phyloP scores from a whole-genome alignment of 2,113 vertebrate species.

The Macrotus californicus region DNA sequence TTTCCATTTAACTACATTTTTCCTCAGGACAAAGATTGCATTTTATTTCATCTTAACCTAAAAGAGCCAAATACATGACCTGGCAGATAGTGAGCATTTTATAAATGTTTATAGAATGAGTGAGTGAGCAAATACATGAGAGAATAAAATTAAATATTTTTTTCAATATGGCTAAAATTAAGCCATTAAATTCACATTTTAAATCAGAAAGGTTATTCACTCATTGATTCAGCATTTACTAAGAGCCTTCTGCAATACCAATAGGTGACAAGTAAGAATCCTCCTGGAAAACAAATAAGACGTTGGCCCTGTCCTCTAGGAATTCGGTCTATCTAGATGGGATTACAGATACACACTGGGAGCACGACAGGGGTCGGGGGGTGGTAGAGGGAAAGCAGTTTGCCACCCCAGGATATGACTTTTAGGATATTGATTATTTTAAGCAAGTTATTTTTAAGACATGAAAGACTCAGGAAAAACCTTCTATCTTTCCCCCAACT shows the following conservation, averaged over 20 bases:
- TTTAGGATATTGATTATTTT: background rate
- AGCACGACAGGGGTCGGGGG: no score
- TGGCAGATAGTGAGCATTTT: background rate
- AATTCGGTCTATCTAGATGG: background rate
- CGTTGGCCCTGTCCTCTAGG: background rate
- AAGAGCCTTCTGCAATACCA: background rate
- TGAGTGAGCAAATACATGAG: background rate
- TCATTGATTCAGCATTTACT: background rate
- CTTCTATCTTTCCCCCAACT: no score
- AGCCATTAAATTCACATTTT: background rate
- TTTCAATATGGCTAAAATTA: constrained; percentile 2
- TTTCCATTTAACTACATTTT: background rate
- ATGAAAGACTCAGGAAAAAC: background rate
- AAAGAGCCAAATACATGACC: background rate
- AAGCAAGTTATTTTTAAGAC: background rate
- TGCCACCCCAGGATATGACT: background rate
- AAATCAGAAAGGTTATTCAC: background rate
- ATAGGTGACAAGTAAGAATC: background rate
- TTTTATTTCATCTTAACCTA: background rate
- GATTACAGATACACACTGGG: background rate
- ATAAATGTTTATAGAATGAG: background rate
- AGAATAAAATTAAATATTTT: background rate
- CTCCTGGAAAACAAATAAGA: background rate
- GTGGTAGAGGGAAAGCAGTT: background rate
- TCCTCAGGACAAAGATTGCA: background rate